phyloP scores from a whole-genome alignment of 2,888 invertebrate genomes.

The Dynastes maya region DNA sequence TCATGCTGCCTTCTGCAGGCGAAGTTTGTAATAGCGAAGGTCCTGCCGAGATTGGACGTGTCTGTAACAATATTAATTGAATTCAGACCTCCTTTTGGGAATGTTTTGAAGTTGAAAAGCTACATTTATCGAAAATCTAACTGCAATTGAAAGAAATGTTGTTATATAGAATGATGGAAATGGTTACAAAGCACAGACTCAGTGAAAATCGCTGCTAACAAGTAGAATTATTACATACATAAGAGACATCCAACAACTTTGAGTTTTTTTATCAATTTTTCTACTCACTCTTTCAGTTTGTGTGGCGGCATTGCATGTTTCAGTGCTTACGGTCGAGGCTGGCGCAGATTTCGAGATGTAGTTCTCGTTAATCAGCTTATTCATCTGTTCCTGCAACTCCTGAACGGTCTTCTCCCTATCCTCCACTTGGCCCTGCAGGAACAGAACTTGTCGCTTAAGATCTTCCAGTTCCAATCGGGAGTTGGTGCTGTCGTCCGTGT shows the following conservation, averaged over 20 bases:
- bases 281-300: slow-evolving; percentile 86
- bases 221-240: too few relatives aligned
- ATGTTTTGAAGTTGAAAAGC: slow-evolving; percentile 42
- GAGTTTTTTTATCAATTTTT: too few relatives aligned
- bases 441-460: slow-evolving; percentile 86
- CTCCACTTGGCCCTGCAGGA: slow-evolving; percentile 89
- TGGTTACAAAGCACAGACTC: too few relatives aligned
- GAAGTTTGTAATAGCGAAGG: slow-evolving; percentile 73
- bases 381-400: slow-evolving; percentile 84
- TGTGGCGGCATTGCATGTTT: slow-evolving; percentile 85
- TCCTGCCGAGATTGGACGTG: slow-evolving; percentile 75
- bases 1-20: slow-evolving; percentile 71
- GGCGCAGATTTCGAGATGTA: slow-evolving; percentile 70
- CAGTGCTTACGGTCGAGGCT: slow-evolving; percentile 67
- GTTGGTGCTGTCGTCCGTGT: slow-evolving; percentile 73
- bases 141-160: too few relatives aligned
- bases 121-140: background rate
- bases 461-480: slow-evolving; percentile 81
- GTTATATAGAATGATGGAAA: too few relatives aligned
- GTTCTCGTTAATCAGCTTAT: slow-evolving; percentile 68
- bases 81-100: too few relatives aligned
- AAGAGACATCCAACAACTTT: too few relatives aligned
- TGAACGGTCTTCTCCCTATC: slow-evolving; percentile 89
- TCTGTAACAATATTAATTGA: slow-evolving; percentile 63
- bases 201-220: too few relatives aligned